Conservation (phyloP, 2,113 vertebrate species). For the Columba janthina region DNA sequence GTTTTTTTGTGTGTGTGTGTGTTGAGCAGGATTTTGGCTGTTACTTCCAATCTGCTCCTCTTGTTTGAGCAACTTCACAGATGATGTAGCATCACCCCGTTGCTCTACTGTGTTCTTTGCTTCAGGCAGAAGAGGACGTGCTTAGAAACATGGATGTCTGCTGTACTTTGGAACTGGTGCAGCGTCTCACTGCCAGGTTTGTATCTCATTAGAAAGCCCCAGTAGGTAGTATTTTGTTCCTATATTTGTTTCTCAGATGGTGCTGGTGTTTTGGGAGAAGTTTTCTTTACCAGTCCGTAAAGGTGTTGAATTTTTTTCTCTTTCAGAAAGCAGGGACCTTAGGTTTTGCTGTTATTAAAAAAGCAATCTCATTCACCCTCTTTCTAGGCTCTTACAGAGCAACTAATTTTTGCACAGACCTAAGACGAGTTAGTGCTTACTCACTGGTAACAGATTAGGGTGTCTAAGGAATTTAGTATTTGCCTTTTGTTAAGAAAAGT, state of each 20-base stretch:
- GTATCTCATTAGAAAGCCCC: background rate
- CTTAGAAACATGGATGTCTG: conserved; percentile 23
- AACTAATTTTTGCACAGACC: background rate
- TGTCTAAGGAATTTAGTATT: background rate
- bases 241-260: background rate
- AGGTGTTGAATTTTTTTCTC: background rate
- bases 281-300: background rate
- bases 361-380: background rate
- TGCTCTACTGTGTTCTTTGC: background rate
- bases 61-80: background rate
- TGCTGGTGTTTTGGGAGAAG: background rate
- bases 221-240: background rate
- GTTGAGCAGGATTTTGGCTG: conserved; percentile 25
- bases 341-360: background rate
- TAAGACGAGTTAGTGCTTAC: background rate
- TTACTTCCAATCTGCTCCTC: conserved; percentile 17
- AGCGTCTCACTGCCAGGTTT: background rate
- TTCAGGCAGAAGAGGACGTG: background rate
- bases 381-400: background rate
- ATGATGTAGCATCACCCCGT: background rate
- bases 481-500: background rate
- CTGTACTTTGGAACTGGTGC: background rate
- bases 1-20: background rate
- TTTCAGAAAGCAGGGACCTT: background rate
- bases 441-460: background rate